Conservation (phyloP, 2,888 invertebrate genomes). For the Capitulum mitella region DNA sequence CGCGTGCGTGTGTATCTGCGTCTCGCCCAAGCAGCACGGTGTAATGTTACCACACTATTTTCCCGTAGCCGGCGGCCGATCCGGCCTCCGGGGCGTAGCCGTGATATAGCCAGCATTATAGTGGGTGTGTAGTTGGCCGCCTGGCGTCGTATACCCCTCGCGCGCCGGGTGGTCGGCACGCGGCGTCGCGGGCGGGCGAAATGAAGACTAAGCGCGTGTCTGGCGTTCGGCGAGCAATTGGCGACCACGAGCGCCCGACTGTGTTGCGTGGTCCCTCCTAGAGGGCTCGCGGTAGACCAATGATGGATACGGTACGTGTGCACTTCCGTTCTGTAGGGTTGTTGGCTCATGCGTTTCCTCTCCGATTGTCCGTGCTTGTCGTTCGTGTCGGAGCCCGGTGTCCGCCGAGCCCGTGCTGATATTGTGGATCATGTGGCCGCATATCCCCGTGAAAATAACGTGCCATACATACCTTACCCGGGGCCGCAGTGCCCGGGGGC, state of each 20-base stretch:
- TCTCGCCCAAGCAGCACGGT: background rate
- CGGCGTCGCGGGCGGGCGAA: too few relatives aligned
- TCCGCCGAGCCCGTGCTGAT: background rate
- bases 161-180: too few relatives aligned
- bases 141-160: background rate
- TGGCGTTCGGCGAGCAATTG: too few relatives aligned
- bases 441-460: constrained; percentile 18
- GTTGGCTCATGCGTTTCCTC: background rate
- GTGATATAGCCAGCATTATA: background rate
- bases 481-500: background rate
- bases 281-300: background rate
- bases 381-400: background rate
- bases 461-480: constrained; percentile 8
- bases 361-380: background rate
- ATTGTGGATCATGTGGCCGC: constrained; percentile 10
- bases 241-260: background rate
- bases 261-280: background rate
- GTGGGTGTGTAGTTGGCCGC: background rate
- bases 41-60: background rate
- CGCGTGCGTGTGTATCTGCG: background rate
- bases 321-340: background rate
- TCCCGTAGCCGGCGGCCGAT: background rate
- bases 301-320: background rate
- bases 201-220: too few relatives aligned
- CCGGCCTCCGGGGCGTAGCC: background rate